Evolutionary conservation across 1,140 invertebrate genomes (phyloP).

Genomic region (Drosophila rhopaloa): DNA sequence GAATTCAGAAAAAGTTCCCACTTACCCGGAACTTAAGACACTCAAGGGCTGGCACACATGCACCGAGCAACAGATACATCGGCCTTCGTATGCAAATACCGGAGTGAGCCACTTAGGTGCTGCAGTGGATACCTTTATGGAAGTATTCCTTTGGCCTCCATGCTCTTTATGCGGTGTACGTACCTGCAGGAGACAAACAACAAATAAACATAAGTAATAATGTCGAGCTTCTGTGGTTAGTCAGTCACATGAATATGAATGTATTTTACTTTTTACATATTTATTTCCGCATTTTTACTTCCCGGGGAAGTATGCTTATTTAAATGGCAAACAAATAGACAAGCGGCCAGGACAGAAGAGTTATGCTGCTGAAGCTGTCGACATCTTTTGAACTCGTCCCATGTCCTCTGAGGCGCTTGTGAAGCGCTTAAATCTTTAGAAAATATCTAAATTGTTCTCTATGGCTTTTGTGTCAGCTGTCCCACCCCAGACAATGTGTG

Average conservation of each 20-base stretch:
- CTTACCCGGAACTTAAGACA: conserved; percentile 78
- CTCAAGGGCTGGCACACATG: conserved; percentile 56
- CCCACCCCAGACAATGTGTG: conserved; percentile 52
- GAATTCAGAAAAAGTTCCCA: conserved; percentile 70
- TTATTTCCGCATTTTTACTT: conserved; percentile 29
- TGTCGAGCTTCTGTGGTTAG: conserved; percentile 60
- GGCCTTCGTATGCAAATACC: conserved; percentile 53
- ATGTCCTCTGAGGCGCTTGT: conserved; percentile 47
- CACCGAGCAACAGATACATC: conserved; percentile 53
- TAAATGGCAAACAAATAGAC: conserved; percentile 79
- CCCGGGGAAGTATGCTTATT: conserved; percentile 71
- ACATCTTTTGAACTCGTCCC: conserved; percentile 56
- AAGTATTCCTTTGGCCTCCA: conserved; percentile 9
- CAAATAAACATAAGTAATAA: conserved; percentile 72
- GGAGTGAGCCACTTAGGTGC: conserved; percentile 42
- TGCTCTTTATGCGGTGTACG: conserved; percentile 11
- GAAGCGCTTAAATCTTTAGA: conserved; percentile 77
- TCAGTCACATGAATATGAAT: conserved; percentile 73
- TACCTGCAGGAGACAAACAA: conserved; percentile 72
- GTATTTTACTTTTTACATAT: conserved; percentile 19
- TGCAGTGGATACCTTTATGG: conserved; percentile 13
- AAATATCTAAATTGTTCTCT: conserved; percentile 82
- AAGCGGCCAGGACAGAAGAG: conserved; percentile 12
- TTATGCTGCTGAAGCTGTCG: conserved; percentile 63
- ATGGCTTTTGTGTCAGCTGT: conserved; percentile 79